A percentile compares a stretch with the other conserved stretches of the same genome.
Evolutionary conservation across 2,113 vertebrate genomes (phyloP).

Genomic region (Noturus placidus): DNA sequence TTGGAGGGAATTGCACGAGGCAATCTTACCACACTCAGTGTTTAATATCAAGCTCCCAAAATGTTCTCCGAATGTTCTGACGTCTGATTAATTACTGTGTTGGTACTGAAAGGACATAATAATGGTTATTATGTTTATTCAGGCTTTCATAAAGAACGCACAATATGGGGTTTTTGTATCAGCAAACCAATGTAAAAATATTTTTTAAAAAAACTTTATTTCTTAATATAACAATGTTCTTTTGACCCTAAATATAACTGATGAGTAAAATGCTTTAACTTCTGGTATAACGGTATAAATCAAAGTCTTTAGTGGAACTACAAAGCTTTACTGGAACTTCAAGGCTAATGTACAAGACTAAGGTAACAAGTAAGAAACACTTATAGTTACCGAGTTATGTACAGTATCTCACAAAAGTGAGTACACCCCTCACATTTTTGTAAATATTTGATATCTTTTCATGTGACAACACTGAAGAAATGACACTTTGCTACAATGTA

Average conservation of each 20-base stretch:
- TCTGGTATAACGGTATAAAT: neutral
- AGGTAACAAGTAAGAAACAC: neutral
- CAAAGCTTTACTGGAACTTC: neutral
- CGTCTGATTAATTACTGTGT: constrained; percentile 41
- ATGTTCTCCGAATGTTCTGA: constrained; percentile 28
- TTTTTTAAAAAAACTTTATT: neutral
- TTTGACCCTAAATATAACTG: neutral
- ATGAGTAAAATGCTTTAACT: neutral
- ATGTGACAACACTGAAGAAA: too few species aligned
- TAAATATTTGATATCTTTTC: too few species aligned
- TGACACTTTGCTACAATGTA: too few species aligned
- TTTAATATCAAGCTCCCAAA: constrained; percentile 32
- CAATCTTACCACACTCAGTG: constrained; percentile 18
- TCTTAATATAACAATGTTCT: neutral
- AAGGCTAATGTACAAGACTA: neutral
- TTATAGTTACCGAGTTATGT: neutral
- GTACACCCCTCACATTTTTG: too few species aligned
- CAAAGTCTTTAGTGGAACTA: neutral
- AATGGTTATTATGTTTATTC: constrained; percentile 33
- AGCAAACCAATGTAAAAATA: constrained; percentile 14
- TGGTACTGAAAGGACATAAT: constrained; percentile 38
- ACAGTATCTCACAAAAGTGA: too few species aligned
- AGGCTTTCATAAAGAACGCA: constrained; percentile 34
- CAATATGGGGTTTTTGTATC: neutral
- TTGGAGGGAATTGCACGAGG: constrained; percentile 8